Evolutionary conservation across 2,797 vertebrate genomes (phyloP), one percentile per base, ranked within the genome.

Genomic region (Trematomus bernacchii): DNA sequence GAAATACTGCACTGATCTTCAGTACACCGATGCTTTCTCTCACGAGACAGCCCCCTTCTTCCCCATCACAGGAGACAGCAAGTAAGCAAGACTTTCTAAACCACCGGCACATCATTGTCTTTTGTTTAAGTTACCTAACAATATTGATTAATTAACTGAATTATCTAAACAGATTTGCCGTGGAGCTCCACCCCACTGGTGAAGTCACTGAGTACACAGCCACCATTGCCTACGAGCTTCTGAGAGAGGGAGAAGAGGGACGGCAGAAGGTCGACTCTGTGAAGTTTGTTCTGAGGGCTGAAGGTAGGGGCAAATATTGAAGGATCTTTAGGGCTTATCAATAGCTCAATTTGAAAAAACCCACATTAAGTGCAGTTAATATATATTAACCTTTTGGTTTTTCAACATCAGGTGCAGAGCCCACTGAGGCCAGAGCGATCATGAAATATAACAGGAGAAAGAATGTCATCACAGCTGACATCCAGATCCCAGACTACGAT

Each of bases 31-130:
- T 14, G 92, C 95, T 78, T 95, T 80, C 80, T 89, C 77, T 73
- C 89, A 90, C 11, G 92, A 95, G 18, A 88, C 90, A 2, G 79
- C 95, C 18, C 96, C 97, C 4, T 97, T 95, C 88, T 96, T 95
- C 78, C 97, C 97, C 10, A 92, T 98, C 79, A 95, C 93, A 0
- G 96, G 96, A 74, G 94, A 98, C 87, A 96, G 95, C 88, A 96
- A 93, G 98, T 98, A 63, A 93, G 93, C 46, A 53, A 65, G n/a
- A 73, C 46, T 48, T 54, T 68, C 4, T 58, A 21, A 71, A 50
- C 40, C 33, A 54, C 3, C 11, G 65, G 3, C 18, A 64, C 65
- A 47, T 42, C 40, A 14, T 12, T 42, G 2, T 53, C 6, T 19
- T 53, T 15, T 42, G 37, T 4, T 76, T 57, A 2, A n/a, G 27